Base-by-base conservation (phyloP, 2,888 invertebrate genomes). In the Apotomis turbidana region DNA sequence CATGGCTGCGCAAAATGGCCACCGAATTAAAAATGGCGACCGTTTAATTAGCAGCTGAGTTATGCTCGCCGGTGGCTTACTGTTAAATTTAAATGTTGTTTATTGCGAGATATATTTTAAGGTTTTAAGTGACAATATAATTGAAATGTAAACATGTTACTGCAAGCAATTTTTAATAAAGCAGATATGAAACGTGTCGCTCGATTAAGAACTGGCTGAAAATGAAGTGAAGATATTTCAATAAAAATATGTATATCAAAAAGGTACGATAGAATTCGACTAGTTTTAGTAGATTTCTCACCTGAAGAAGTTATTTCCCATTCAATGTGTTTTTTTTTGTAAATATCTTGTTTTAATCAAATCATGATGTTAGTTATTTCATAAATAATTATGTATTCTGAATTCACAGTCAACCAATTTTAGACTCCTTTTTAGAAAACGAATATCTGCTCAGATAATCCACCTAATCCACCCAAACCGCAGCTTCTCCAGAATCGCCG, bases 1-100 rank as follows among this genome's bases (percentile, higher is more conserved):
- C 71, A 71, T 68, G 71, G 67, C 61, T n/a, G 59, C 41, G 57
- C 71, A 67, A 71, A 71, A 71, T 67, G 71, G 71, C 68, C 55
- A 46, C 60, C 49, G 67, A 55, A 67, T 71, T 71, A 71, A 71
- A 69, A 62, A 71, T 62, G 71, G 61, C 67, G 8, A 62, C 57
- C 71, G 61, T 62, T 71, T 71, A 67, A 71, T 71, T 71, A 68
- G 15, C 55, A 36, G 66, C 27, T 52, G n/a, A 60, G 66, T 68
- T 49, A 55, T 46, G 13, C 38, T 67, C 51, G 38, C 27, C 46
- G 13, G 36, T 41, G 13, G 46, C 10, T 44, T 13, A 59, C 15
- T 44, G 36, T 36, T 58, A 41, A 8, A 46, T 63, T 52, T 46
- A 63, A 63, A 63, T 52, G 52, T 52, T 41, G 41, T 52, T 63